Evolutionary conservation across 2,797 vertebrate species (phyloP).

Genomic region (Columba guinea): DNA sequence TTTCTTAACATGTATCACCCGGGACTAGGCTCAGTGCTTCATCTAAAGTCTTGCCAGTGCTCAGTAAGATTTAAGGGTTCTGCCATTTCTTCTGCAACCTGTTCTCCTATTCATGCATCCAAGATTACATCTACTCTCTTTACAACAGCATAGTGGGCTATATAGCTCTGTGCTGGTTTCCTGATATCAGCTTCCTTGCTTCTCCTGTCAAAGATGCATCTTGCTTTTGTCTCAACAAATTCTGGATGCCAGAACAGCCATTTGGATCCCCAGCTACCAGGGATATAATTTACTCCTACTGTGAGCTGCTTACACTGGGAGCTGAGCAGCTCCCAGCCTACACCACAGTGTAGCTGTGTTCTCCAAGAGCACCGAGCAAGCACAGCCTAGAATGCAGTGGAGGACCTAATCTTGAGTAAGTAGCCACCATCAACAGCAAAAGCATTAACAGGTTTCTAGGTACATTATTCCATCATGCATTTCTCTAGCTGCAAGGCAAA

Average conservation of each 20-base stretch:
- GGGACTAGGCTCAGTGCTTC: not conserved
- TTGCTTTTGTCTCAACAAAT: not conserved
- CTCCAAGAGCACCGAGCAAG: not conserved
- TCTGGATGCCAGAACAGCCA: not conserved
- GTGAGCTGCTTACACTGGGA: not conserved
- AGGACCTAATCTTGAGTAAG: not conserved
- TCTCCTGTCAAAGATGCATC: not conserved
- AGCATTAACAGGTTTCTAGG: not conserved
- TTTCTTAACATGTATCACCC: not conserved
- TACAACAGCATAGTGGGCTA: not conserved
- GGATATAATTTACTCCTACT: not conserved
- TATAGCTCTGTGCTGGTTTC: not conserved
- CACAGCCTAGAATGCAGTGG: not conserved
- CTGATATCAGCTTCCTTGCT: not conserved
- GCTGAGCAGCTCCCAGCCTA: not conserved
- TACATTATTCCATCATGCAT: not conserved
- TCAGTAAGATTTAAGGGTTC: not conserved
- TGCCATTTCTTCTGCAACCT: not conserved
- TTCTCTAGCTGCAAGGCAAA: not conserved
- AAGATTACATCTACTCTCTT: not conserved
- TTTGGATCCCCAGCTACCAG: not conserved
- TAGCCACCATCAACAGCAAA: not conserved
- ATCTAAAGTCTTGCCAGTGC: not conserved
- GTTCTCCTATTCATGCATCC: not conserved
- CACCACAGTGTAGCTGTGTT: fast-evolving